Evolutionary conservation across 2,113 vertebrate species (phyloP).

Genomic region (Gnathonemus longibarbis): DNA sequence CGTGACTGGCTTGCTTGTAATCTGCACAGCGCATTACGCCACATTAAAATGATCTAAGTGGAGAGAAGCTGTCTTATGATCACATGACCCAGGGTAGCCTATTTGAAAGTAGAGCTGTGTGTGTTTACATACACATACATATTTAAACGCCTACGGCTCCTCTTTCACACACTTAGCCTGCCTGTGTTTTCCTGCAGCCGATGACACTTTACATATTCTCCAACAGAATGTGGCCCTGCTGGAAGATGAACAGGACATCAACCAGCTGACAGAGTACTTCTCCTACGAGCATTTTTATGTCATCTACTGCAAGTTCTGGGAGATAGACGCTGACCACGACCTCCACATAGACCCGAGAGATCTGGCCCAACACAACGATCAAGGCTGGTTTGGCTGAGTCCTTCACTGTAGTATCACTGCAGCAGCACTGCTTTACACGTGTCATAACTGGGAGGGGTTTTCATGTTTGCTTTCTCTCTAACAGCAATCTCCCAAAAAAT

Average conservation of each 20-base stretch:
- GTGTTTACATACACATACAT: neutral
- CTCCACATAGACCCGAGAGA: constrained; percentile 83
- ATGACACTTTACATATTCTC: neutral
- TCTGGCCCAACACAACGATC: constrained; percentile 81
- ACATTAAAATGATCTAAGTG: neutral
- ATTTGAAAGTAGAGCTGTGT: neutral
- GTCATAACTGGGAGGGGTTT: neutral
- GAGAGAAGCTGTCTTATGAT: neutral
- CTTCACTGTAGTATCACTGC: neutral
- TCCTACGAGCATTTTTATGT: constrained; percentile 97
- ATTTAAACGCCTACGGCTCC: neutral
- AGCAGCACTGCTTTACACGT: neutral
- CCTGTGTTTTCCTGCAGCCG: neutral
- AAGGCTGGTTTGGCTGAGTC: constrained; percentile 58
- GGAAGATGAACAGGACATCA: constrained; percentile 87
- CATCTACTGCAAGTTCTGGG: constrained; percentile 98
- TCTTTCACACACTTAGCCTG: neutral
- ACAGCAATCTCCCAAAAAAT: constrained; percentile 80
- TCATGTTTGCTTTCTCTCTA: constrained; percentile 19
- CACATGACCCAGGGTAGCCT: neutral
- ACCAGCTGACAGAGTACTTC: constrained; percentile 90
- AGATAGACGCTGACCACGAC: constrained; percentile 91
- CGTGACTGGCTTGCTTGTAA: neutral
- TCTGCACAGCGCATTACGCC: neutral
- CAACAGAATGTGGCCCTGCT: constrained; percentile 76